Evolutionary conservation across 2,888 invertebrate genomes (phyloP).

Genomic region (Callyntrura guangdongensis): DNA sequence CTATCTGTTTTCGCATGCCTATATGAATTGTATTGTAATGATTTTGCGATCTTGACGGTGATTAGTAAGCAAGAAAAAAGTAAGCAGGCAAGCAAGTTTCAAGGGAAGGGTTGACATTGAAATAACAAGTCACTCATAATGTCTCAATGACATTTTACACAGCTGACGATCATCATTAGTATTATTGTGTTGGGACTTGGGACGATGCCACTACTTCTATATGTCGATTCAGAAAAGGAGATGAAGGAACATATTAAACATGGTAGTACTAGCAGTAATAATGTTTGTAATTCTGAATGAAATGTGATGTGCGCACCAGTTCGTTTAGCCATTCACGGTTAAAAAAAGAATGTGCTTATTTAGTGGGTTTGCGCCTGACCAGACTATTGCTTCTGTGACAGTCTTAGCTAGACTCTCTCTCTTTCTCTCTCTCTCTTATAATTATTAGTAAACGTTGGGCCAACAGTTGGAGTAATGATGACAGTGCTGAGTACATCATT

Average conservation of each 20-base stretch:
- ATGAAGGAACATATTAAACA: conserved; percentile 28
- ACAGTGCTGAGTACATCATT: too few species aligned
- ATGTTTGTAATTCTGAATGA: background rate
- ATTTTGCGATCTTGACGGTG: conserved; percentile 59
- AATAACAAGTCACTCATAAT: conserved; percentile 60
- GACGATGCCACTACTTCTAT: conserved; percentile 7
- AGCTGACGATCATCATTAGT: conserved; percentile 27
- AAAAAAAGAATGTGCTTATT: conserved; percentile 1
- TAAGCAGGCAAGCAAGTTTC: background rate
- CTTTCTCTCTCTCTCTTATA: background rate
- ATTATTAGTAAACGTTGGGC: background rate
- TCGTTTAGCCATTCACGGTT: too few species aligned
- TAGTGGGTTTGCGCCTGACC: too few species aligned
- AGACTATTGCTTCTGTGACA: too few species aligned
- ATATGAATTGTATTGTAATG: background rate
- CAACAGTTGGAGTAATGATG: too few species aligned
- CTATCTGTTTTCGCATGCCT: background rate
- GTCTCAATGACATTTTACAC: conserved; percentile 76
- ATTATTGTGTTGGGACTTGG: background rate
- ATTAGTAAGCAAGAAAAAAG: conserved; percentile 17
- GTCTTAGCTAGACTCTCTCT: background rate
- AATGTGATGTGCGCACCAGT: background rate
- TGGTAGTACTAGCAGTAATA: background rate
- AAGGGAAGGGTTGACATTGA: conserved; percentile 79
- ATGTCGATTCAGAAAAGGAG: conserved; percentile 62